These are phyloP conservation scores for Ovis canadensis DNA, from an alignment of 2,113 vertebrate species.

Conservation along the genomic window DNA sequence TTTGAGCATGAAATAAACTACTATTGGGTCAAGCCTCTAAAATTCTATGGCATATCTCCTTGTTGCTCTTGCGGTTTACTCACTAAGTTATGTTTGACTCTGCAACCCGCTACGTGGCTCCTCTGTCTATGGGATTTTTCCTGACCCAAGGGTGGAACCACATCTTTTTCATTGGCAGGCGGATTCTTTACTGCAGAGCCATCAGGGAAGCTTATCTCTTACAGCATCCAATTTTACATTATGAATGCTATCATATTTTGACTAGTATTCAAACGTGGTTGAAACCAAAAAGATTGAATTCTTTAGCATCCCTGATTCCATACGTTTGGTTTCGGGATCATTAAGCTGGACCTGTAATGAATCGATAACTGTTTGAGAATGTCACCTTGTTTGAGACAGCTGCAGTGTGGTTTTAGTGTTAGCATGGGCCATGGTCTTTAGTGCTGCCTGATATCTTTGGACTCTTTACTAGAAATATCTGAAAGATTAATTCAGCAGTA, in stretches of 20 bases:
- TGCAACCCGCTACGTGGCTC: rapidly evolving
- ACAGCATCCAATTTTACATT: background rate
- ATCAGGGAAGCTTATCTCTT: background rate
- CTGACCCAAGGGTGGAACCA: background rate
- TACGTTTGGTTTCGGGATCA: background rate
- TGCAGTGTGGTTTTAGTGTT: background rate
- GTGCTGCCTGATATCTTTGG: background rate
- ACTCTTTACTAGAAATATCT: background rate
- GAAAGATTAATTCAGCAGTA: background rate
- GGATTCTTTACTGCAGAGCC: background rate
- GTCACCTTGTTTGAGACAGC: background rate
- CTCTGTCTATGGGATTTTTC: background rate
- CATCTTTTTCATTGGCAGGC: background rate
- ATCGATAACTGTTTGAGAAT: background rate
- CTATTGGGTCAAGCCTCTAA: background rate
- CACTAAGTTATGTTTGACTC: background rate
- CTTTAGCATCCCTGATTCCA: background rate
- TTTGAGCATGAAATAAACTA: background rate
- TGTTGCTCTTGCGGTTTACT: background rate
- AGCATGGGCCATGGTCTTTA: background rate
- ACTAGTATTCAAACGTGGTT: background rate
- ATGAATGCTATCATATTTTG: background rate
- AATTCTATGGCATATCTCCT: background rate
- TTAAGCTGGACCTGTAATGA: background rate
- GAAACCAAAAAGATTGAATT: background rate